A percentile compares a stretch with the other conserved stretches of the same genome.
Evolutionary conservation across 2,888 invertebrate genomes (phyloP).

Genomic region (Zonitis immaculata): DNA sequence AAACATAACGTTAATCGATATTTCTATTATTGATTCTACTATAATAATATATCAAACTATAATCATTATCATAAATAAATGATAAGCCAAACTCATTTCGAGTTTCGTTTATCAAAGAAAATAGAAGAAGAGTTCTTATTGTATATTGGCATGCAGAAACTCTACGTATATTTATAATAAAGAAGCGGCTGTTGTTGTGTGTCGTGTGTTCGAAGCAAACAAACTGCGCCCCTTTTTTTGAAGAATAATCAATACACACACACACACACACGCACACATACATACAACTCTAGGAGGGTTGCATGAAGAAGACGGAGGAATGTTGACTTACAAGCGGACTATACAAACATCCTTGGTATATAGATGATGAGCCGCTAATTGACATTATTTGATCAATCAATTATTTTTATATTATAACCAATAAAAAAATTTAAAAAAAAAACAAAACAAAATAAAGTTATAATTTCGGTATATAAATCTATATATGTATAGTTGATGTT

Average conservation of each 20-base stretch:
- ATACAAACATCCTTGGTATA: slow-evolving; percentile 31
- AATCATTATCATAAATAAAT: slow-evolving; percentile 11
- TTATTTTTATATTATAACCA: too few species aligned
- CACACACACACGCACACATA: too few species aligned
- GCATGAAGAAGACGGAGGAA: slow-evolving; percentile 24
- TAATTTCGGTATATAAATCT: too few species aligned
- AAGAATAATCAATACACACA: slow-evolving; percentile 40
- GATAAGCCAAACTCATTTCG: slow-evolving; percentile 1
- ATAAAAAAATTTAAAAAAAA: too few species aligned
- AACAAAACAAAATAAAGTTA: too few species aligned
- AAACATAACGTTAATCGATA: too few species aligned
- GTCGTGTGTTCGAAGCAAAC: slow-evolving; percentile 41
- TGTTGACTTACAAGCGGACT: slow-evolving; percentile 35
- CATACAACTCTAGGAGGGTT: too few species aligned
- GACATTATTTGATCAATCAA: slow-evolving; percentile 16
- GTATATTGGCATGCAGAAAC: slow-evolving; percentile 21
- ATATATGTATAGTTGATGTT: too few species aligned
- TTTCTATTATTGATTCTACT: too few species aligned
- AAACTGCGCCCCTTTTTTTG: slow-evolving; percentile 36
- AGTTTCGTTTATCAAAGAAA: too few species aligned
- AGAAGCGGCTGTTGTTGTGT: slow-evolving; percentile 32
- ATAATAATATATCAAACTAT: too few species aligned
- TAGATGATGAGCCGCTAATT: slow-evolving; percentile 32
- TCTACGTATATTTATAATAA: slow-evolving; percentile 26
- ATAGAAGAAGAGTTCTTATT: slow-evolving; percentile 16